phyloP scores from a whole-genome alignment of 2,888 invertebrate species.

The Lepidocyrtoides sp. region DNA sequence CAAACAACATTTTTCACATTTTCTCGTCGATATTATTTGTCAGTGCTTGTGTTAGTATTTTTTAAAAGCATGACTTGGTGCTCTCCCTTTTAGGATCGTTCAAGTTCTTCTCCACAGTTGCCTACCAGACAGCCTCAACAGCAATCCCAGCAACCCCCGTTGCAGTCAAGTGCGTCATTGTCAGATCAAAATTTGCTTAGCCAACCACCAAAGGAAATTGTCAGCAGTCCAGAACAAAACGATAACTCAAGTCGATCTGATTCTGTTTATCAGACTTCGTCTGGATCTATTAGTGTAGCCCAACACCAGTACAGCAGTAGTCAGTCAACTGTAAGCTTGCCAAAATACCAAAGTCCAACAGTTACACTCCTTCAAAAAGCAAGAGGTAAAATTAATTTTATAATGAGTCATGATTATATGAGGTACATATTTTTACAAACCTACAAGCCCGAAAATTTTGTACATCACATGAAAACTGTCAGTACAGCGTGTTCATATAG shows the following conservation, averaged over 20 bases:
- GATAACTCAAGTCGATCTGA: conserved; percentile 78
- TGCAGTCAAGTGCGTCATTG: conserved; percentile 62
- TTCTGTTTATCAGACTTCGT: conserved; percentile 76
- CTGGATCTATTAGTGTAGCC: conserved; percentile 74
- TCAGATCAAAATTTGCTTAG: conserved; percentile 64
- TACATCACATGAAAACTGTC: no score
- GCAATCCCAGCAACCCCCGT: conserved; percentile 29
- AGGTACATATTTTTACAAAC: not conserved
- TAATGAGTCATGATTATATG: not conserved
- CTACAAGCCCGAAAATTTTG: not conserved
- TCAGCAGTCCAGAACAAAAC: conserved; percentile 79
- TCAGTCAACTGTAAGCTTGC: conserved; percentile 87
- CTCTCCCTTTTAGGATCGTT: conserved; percentile 76
- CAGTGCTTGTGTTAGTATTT: not conserved
- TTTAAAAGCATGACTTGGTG: not conserved
- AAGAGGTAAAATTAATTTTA: conserved; percentile 89
- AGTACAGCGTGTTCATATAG: no score
- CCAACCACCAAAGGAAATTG: conserved; percentile 68
- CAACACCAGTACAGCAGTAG: conserved; percentile 79
- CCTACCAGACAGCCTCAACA: conserved; percentile 59
- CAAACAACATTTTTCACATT: no score
- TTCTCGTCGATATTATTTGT: no score
- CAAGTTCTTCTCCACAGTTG: conserved; percentile 80
- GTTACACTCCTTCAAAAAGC: conserved; percentile 95
- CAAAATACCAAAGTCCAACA: conserved; percentile 94